Conservation (phyloP, 2,113 vertebrate genomes). For the Casuarius casuarius region DNA sequence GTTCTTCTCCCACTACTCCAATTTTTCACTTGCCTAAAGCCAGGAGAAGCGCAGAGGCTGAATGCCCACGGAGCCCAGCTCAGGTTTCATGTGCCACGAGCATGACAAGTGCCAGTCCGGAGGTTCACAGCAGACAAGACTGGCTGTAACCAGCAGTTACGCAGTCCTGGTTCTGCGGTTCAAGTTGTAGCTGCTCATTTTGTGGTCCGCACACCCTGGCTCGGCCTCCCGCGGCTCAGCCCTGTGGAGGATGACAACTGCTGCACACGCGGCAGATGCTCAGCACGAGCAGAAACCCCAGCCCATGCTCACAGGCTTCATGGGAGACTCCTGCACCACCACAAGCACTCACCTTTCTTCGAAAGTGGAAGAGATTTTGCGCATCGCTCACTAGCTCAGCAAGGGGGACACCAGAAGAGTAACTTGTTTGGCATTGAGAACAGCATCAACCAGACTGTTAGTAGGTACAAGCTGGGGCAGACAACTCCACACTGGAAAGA, state of each 20-base stretch:
- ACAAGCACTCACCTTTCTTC: accelerated
- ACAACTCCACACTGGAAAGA: background rate
- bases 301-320: background rate
- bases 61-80: background rate
- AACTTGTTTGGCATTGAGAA: background rate
- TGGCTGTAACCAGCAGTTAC: background rate
- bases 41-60: background rate
- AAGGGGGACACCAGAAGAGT: background rate
- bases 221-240: background rate
- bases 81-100: accelerated
- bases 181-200: background rate
- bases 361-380: background rate
- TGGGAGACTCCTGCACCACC: background rate
- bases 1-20: background rate
- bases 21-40: background rate
- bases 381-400: background rate
- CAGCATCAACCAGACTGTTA: background rate
- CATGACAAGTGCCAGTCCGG: accelerated
- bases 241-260: background rate
- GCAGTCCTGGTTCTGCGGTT: background rate
- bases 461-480: background rate
- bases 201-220: background rate
- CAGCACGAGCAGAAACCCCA: background rate
- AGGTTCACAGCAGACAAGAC: background rate
- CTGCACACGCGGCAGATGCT: background rate